A percentile compares a stretch with the other conserved stretches of the same genome.
These are phyloP conservation scores for Acholoe squamosa DNA, from an alignment of 2,888 invertebrate genomes.

Conservation along the genomic window DNA sequence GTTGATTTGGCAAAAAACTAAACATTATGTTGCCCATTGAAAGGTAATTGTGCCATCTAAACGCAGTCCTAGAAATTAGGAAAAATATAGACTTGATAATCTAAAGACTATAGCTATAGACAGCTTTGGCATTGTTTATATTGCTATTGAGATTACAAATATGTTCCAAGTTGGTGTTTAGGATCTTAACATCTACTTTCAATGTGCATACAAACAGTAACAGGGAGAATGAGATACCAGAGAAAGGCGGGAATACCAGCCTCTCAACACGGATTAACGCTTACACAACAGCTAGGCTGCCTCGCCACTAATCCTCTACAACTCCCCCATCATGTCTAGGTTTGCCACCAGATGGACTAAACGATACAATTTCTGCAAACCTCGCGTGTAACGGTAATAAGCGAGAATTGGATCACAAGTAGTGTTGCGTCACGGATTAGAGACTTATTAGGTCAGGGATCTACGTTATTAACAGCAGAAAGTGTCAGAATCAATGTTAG, in stretches of 20 bases:
- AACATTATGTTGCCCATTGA: no score
- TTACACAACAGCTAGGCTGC: background rate
- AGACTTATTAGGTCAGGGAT: background rate
- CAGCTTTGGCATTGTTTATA: no score
- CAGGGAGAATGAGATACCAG: background rate
- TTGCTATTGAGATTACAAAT: no score
- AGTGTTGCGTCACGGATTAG: background rate
- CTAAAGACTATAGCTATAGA: no score
- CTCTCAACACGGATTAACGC: background rate
- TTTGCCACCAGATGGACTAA: background rate
- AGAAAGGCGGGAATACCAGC: background rate
- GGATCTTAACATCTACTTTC: no score
- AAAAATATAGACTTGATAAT: no score
- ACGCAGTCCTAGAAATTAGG: no score
- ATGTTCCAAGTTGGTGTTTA: no score
- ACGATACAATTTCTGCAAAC: background rate
- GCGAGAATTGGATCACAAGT: conserved; percentile 9
- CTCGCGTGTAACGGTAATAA: background rate
- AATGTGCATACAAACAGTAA: background rate
- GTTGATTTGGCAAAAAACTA: no score
- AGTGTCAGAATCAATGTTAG: background rate
- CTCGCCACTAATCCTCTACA: background rate
- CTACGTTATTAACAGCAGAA: background rate
- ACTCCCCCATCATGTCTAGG: background rate
- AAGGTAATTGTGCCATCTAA: no score